These are phyloP conservation scores for Neomicropteryx cornuta DNA, from an alignment of 1,140 invertebrate species.

Conservation along the genomic window DNA sequence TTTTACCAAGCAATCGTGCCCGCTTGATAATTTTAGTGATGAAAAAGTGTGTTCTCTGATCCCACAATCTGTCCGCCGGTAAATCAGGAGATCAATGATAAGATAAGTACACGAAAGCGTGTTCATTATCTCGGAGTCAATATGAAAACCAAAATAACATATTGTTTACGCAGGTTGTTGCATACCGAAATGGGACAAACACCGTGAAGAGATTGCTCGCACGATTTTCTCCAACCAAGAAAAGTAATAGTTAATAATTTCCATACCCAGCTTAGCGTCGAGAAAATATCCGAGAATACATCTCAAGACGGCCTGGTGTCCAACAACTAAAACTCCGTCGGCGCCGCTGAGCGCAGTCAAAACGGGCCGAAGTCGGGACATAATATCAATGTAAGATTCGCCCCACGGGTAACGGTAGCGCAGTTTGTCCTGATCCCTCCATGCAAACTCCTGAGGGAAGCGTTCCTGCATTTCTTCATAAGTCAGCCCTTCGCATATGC, in stretches of 20 bases:
- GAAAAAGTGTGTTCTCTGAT: too few species aligned
- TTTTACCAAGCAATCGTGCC: too few species aligned
- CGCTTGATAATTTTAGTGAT: too few species aligned
- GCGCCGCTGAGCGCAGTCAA: conserved; percentile 70
- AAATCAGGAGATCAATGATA: too few species aligned
- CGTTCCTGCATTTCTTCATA: conserved; percentile 88
- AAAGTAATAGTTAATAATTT: too few species aligned
- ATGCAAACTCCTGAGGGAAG: conserved; percentile 84
- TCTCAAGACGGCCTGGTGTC: conserved; percentile 84
- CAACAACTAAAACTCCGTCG: conserved; percentile 77
- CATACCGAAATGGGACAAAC: too few species aligned
- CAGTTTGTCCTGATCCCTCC: conserved; percentile 84
- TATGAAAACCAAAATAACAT: conserved; percentile 1
- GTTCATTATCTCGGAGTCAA: too few species aligned
- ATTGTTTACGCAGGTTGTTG: too few species aligned
- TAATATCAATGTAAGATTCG: conserved; percentile 82
- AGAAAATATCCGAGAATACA: conserved; percentile 87
- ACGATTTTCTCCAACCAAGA: too few species aligned
- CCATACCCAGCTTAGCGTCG: conserved; percentile 64
- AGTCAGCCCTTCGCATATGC: conserved; percentile 85
- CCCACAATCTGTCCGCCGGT: too few species aligned
- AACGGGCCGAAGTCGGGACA: conserved; percentile 72
- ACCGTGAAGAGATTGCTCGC: too few species aligned
- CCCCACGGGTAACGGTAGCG: conserved; percentile 88
- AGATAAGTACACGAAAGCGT: too few species aligned